Percentiles rank a stretch among this genome's conserved stretches.
Evolutionary conservation across 2,888 invertebrate species (phyloP).

Genomic region (Acronicta leporina): DNA sequence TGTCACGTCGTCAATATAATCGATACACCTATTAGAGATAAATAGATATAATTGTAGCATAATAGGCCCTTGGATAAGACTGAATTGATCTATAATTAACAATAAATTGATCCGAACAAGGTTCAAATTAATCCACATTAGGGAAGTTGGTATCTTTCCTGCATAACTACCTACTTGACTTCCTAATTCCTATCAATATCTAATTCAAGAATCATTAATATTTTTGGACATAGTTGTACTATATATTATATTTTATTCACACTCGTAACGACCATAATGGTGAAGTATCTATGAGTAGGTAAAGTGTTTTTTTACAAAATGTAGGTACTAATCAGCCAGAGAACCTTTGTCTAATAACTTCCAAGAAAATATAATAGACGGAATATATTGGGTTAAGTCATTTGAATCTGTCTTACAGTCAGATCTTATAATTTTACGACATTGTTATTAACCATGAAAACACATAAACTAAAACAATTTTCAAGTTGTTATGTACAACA

Average conservation of each 20-base stretch:
- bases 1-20: not conserved
- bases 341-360: no score
- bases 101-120: conserved; percentile 2
- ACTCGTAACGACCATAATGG: not conserved
- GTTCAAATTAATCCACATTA: not conserved
- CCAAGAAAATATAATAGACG: no score
- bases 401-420: not conserved
- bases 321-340: no score
- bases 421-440: conserved; percentile 20
- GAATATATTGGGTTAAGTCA: not conserved
- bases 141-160: not conserved
- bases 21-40: not conserved
- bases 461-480: conserved; percentile 44
- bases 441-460: conserved; percentile 37
- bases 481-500: conserved; percentile 43
- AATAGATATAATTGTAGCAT: conserved; percentile 7
- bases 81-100: not conserved
- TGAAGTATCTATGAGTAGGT: no score
- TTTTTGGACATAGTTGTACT: no score
- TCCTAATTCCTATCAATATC: not conserved
- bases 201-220: not conserved
- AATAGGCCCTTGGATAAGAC: conserved; percentile 1
- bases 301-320: no score
- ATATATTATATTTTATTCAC: not conserved
- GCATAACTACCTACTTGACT: not conserved